These are phyloP conservation scores for Platysteira castanea DNA, from an alignment of 2,113 vertebrate species.

Conservation along the genomic window DNA sequence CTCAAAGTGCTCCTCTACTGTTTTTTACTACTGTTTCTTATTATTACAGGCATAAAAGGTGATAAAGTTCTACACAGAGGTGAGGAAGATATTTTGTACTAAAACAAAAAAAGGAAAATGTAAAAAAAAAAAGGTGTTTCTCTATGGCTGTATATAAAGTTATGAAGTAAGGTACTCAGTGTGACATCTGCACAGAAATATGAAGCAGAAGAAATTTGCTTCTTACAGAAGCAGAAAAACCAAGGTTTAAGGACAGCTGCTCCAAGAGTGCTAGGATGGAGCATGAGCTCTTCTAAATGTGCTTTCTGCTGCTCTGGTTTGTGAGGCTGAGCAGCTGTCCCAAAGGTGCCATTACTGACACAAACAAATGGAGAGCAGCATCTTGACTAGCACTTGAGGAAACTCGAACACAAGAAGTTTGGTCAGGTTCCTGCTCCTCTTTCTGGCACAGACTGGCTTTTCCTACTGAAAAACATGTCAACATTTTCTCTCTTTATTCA, in stretches of 20 bases:
- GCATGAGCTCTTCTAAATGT: background rate
- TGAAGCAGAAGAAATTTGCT: background rate
- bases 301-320: background rate
- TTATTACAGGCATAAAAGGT: background rate
- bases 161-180: rapidly evolving
- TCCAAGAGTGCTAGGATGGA: background rate
- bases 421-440: background rate
- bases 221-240: background rate
- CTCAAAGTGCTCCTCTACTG: background rate
- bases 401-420: background rate
- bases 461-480: background rate
- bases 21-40: background rate
- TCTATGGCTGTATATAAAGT: background rate
- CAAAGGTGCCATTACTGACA: background rate
- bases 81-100: background rate
- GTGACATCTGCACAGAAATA: background rate
- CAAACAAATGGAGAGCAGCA: rapidly evolving
- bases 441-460: background rate
- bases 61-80: background rate
- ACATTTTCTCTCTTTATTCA: background rate
- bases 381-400: background rate
- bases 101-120: rapidly evolving
- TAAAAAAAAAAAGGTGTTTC: background rate
- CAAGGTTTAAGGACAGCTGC: background rate
- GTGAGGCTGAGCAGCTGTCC: background rate